phyloP scores from a whole-genome alignment of 2,797 vertebrate species.

The Acrossocheilus wenchowensis region DNA sequence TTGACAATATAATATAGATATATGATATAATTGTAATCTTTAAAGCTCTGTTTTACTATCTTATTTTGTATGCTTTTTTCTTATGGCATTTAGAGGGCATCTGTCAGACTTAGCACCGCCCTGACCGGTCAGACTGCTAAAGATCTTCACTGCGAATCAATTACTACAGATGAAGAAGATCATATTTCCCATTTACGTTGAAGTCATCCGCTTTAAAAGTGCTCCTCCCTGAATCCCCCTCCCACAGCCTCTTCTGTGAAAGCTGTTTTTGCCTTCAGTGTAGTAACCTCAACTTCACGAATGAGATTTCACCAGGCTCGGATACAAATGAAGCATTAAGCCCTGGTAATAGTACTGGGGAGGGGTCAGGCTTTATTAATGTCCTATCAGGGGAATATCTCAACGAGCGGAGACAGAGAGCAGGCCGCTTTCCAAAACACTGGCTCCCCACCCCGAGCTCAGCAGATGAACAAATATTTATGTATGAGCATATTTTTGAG shows the following conservation, averaged over 20 bases:
- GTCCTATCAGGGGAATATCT: conserved; percentile 70
- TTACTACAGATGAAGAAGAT: conserved; percentile 48
- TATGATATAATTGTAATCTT: background rate
- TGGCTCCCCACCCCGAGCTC: conserved; percentile 54
- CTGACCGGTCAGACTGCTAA: conserved; percentile 47
- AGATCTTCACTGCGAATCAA: conserved; percentile 47
- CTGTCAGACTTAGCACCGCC: conserved; percentile 40
- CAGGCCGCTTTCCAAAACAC: conserved; percentile 67
- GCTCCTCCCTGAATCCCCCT: conserved; percentile 36
- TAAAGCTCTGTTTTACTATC: background rate
- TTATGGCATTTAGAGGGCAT: conserved; percentile 16
- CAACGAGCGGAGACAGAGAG: conserved; percentile 59
- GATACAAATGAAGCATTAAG: conserved; percentile 79
- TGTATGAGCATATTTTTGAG: conserved; percentile 38
- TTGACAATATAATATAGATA: background rate
- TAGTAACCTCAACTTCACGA: conserved; percentile 60
- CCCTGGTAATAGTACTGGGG: conserved; percentile 71
- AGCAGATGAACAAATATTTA: conserved; percentile 72
- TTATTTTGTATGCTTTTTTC: background rate
- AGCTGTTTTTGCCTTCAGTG: conserved; percentile 44
- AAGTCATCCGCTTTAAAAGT: conserved; percentile 50
- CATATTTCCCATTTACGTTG: conserved; percentile 52
- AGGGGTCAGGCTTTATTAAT: conserved; percentile 80
- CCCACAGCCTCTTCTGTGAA: conserved; percentile 31
- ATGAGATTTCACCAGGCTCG: conserved; percentile 69